These are phyloP conservation scores for Crotalus horridus DNA, from an alignment of 2,113 vertebrate species.

Conservation along the genomic window DNA sequence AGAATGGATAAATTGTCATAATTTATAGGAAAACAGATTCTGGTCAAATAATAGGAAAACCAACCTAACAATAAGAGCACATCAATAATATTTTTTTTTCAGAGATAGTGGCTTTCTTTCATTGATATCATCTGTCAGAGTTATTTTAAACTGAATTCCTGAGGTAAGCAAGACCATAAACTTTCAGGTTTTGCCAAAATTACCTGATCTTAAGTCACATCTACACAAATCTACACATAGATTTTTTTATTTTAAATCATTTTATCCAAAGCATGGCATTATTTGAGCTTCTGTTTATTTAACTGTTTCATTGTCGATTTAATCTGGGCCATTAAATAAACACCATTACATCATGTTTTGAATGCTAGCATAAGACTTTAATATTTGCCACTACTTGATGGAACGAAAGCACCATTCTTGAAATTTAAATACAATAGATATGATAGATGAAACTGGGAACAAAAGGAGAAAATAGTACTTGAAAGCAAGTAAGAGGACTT, in stretches of 20 bases:
- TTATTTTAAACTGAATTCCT: background rate
- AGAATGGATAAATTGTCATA: background rate
- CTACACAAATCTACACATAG: background rate
- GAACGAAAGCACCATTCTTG: slow-evolving; percentile 31
- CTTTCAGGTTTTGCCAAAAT: background rate
- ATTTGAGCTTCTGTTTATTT: slow-evolving; percentile 20
- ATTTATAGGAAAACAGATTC: background rate
- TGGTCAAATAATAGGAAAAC: background rate
- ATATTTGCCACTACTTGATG: background rate
- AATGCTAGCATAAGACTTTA: background rate
- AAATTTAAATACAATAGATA: slow-evolving; percentile 1
- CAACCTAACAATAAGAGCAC: background rate
- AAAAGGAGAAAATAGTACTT: background rate
- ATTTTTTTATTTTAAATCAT: background rate
- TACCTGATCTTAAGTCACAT: background rate
- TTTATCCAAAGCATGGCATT: slow-evolving; percentile 20
- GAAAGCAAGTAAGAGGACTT: background rate
- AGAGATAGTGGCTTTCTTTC: background rate
- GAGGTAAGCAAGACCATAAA: background rate
- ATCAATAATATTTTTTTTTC: background rate
- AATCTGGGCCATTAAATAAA: slow-evolving; percentile 30
- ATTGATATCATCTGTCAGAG: background rate
- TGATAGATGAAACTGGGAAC: slow-evolving; percentile 26
- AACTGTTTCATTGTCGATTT: slow-evolving; percentile 21
- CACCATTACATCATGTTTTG: slow-evolving; percentile 27